Evolutionary conservation across 2,888 invertebrate species (phyloP).

Genomic region (Acleris laterana): DNA sequence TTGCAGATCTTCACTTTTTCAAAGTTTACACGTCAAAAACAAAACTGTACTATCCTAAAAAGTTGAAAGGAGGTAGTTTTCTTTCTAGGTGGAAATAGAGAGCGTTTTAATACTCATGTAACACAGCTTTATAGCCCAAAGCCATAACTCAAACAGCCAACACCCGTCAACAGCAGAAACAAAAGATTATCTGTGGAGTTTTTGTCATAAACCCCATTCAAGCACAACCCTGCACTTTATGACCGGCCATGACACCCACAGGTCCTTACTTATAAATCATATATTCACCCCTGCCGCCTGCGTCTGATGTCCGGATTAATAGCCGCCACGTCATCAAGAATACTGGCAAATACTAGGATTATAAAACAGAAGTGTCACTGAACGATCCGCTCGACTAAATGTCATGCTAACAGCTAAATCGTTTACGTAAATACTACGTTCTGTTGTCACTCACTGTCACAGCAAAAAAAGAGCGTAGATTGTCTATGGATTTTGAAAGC

Average conservation of each 20-base stretch:
- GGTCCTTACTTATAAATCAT: constrained; percentile 49
- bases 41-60: background rate
- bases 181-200: constrained; percentile 56
- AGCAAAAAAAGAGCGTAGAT: constrained; percentile 22
- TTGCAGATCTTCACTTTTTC: no score
- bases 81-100: background rate
- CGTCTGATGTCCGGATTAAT: constrained; percentile 60
- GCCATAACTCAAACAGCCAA: constrained; percentile 47
- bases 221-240: constrained; percentile 57
- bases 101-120: background rate
- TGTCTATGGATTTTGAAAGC: constrained; percentile 30
- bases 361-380: constrained; percentile 34
- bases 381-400: constrained; percentile 32
- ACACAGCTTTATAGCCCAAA: constrained; percentile 7
- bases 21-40: no score
- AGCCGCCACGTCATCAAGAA: constrained; percentile 49
- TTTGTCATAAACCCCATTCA: constrained; percentile 49
- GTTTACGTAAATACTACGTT: constrained; percentile 35
- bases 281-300: constrained; percentile 54
- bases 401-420: constrained; percentile 20
- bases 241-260: constrained; percentile 47
- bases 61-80: background rate
- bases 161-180: constrained; percentile 49
- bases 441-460: constrained; percentile 7
- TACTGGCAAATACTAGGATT: constrained; percentile 21